Percentiles rank a stretch among this genome's conserved stretches.
These are phyloP conservation scores for Polypterus bichir DNA, from an alignment of 2,113 vertebrate species.

Conservation along the genomic window DNA sequence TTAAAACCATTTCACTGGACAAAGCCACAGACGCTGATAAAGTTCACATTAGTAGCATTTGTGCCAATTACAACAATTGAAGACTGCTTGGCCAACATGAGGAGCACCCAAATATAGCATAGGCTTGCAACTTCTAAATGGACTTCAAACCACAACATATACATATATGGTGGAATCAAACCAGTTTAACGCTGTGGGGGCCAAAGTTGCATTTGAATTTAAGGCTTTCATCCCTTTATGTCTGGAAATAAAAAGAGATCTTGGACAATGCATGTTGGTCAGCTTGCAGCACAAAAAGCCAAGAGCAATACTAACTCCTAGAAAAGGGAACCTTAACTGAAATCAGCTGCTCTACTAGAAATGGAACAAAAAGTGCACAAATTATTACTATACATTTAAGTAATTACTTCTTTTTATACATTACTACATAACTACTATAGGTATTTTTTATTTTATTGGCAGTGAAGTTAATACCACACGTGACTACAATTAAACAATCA, in stretches of 20 bases:
- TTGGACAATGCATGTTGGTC: conserved; percentile 16
- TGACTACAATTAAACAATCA: too few species aligned
- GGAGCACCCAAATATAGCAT: too few species aligned
- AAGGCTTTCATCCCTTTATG: conserved; percentile 21
- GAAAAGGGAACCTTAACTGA: background rate
- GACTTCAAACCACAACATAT: conserved; percentile 15
- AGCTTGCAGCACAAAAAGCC: conserved; percentile 6
- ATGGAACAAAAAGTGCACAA: background rate
- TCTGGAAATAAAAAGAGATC: conserved; percentile 21
- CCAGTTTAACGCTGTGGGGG: conserved; percentile 16
- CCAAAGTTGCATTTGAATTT: conserved; percentile 8
- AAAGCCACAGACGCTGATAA: too few species aligned
- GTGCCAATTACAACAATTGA: too few species aligned
- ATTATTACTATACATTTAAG: background rate
- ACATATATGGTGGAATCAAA: conserved; percentile 18
- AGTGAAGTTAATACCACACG: too few species aligned
- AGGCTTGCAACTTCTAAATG: background rate
- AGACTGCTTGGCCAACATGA: too few species aligned
- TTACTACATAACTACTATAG: background rate
- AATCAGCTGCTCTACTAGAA: background rate
- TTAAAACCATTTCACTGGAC: too few species aligned
- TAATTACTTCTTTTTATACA: background rate
- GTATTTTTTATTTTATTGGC: background rate
- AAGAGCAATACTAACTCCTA: background rate
- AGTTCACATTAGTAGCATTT: too few species aligned